Conservation (phyloP, 2,888 invertebrate genomes). For the Cephus rjabovi region DNA sequence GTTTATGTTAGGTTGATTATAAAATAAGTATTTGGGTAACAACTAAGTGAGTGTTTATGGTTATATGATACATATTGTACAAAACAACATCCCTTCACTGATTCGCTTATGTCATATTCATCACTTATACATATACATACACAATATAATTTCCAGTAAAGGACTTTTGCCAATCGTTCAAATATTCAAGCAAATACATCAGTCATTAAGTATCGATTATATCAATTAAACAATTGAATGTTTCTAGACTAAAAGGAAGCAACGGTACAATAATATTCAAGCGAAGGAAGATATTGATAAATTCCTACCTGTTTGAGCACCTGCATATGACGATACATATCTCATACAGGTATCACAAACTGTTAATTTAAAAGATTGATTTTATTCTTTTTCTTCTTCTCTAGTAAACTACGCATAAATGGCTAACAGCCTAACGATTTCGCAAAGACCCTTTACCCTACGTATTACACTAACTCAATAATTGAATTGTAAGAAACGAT, state of each 20-base stretch:
- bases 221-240: not conserved
- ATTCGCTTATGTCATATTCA: constrained; percentile 38
- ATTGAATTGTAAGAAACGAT: constrained; percentile 45
- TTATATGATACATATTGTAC: constrained; percentile 55
- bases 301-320: not conserved
- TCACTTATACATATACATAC: constrained; percentile 35
- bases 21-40: constrained; percentile 43
- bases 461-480: constrained; percentile 33
- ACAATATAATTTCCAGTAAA: constrained; percentile 33
- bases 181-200: not conserved
- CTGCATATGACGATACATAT: not conserved
- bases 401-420: not conserved
- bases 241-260: not conserved
- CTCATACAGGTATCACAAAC: not conserved
- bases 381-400: not conserved
- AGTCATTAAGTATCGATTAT: not conserved
- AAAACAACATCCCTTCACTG: constrained; percentile 52
- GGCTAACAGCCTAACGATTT: not conserved
- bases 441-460: constrained; percentile 43
- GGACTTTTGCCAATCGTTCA: constrained; percentile 4
- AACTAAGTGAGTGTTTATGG: constrained; percentile 43
- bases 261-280: not conserved
- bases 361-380: not conserved
- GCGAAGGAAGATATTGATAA: not conserved
- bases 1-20: constrained; percentile 3